phyloP scores from a whole-genome alignment of 2,113 vertebrate genomes.

The Todiramphus chloris region DNA sequence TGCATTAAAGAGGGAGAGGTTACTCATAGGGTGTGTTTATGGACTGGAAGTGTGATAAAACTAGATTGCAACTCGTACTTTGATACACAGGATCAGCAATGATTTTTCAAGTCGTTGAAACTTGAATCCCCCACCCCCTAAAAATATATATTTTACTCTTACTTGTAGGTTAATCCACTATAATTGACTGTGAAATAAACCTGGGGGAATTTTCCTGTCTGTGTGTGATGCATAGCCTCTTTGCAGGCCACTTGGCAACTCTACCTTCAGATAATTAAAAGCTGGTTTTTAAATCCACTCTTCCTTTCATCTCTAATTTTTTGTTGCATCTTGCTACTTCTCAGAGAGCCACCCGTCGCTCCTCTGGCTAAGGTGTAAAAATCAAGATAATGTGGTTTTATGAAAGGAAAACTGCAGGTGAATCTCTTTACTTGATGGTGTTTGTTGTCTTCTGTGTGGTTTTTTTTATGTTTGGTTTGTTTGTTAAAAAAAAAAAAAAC shows the following conservation, averaged over 20 bases:
- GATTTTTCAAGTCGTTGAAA: conserved; percentile 41
- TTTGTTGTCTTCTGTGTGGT: too few relatives aligned
- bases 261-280: conserved; percentile 41
- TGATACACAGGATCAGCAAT: background rate
- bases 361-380: background rate
- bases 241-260: conserved; percentile 14
- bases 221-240: background rate
- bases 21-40: background rate
- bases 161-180: conserved; percentile 13
- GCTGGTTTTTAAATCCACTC: background rate
- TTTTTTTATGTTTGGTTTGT: too few relatives aligned
- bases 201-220: conserved; percentile 8
- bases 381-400: background rate
- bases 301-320: background rate
- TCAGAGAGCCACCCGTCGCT: background rate
- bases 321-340: background rate
- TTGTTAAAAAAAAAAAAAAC: too few relatives aligned
- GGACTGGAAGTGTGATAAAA: background rate
- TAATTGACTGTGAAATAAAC: conserved; percentile 46
- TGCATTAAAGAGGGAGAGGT: conserved; percentile 8
- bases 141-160: background rate
- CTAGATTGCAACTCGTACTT: background rate
- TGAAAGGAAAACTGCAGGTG: background rate
- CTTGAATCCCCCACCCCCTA: background rate
- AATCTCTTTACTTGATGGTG: background rate